Evolutionary conservation across 2,797 vertebrate genomes (phyloP).

Genomic region (Cuniculus paca): DNA sequence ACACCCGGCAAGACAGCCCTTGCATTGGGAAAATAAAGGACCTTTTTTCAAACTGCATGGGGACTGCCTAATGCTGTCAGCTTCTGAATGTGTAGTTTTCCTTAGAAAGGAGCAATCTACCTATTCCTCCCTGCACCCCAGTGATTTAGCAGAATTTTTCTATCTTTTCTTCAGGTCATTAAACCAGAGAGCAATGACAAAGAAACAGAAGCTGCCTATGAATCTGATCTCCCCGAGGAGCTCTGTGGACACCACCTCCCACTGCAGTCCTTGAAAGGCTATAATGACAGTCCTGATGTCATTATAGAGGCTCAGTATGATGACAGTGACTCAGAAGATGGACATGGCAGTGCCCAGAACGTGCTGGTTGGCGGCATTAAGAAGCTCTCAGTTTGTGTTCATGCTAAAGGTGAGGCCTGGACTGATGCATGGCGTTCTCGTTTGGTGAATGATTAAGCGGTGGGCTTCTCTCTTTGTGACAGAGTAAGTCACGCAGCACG

Average conservation of each 20-base stretch:
- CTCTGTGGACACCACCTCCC: slow-evolving; percentile 67
- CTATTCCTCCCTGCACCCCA: slow-evolving; percentile 64
- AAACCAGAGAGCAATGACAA: slow-evolving; percentile 89
- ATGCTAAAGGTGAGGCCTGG: slow-evolving; percentile 87
- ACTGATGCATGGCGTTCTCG: slow-evolving; percentile 57
- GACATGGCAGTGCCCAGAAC: slow-evolving; percentile 73
- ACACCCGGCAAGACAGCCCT: slow-evolving; percentile 49
- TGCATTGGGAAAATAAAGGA: slow-evolving; percentile 48
- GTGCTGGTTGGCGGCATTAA: slow-evolving; percentile 75
- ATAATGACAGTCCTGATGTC: slow-evolving; percentile 87
- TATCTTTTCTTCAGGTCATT: slow-evolving; percentile 87
- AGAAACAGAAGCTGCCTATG: slow-evolving; percentile 90
- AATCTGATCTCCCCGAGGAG: slow-evolving; percentile 86
- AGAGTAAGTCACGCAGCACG: slow-evolving; percentile 53
- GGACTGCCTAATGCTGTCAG: slow-evolving; percentile 75
- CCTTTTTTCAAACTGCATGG: slow-evolving; percentile 40
- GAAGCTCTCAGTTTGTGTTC: slow-evolving; percentile 80
- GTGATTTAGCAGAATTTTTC: slow-evolving; percentile 71
- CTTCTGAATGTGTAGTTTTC: slow-evolving; percentile 77
- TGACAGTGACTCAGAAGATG: slow-evolving; percentile 87
- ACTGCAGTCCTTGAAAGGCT: slow-evolving; percentile 66
- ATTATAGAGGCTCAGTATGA: slow-evolving; percentile 90
- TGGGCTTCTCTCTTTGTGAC: slow-evolving; percentile 43
- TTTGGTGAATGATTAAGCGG: slow-evolving; percentile 45
- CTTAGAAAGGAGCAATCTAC: slow-evolving; percentile 72